These are phyloP conservation scores for Acropora yongei DNA, from an alignment of 64 coral and sea anemone genomes.

Conservation along the genomic window DNA sequence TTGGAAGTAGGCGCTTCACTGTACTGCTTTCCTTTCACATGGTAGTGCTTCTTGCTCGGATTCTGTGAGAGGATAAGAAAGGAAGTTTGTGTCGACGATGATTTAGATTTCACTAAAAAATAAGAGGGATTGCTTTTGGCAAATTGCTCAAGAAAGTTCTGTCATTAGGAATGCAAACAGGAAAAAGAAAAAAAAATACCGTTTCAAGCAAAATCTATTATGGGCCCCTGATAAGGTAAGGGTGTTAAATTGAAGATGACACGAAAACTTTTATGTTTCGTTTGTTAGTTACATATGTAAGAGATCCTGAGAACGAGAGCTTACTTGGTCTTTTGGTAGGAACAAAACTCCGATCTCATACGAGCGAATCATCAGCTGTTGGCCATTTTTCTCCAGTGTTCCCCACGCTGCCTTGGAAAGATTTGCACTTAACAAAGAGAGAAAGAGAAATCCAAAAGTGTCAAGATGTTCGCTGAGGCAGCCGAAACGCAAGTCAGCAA, in stretches of 20 bases:
- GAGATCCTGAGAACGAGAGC: no score
- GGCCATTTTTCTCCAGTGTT: conserved; percentile 83
- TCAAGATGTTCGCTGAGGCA: no score
- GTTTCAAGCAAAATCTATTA: not conserved
- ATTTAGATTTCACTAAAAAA: not conserved
- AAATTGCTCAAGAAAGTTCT: no score
- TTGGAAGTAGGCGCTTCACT: not conserved
- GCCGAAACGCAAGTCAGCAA: not conserved
- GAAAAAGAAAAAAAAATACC: no score
- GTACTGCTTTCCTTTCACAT: conserved; percentile 25
- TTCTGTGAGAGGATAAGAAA: not conserved
- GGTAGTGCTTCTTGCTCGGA: conserved; percentile 22
- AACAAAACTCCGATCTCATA: conserved; percentile 97
- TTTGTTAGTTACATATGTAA: no score
- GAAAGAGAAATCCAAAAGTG: not conserved
- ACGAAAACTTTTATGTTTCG: no score
- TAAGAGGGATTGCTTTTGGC: no score
- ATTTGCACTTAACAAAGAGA: conserved; percentile 66
- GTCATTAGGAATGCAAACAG: no score
- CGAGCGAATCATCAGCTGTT: conserved; percentile 92
- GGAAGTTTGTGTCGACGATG: not conserved
- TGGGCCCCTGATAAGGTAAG: no score
- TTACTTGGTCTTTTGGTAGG: conserved; percentile 72
- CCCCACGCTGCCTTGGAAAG: conserved; percentile 99
- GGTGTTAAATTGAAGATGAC: no score